Base-by-base conservation (phyloP, 2,113 vertebrate genomes). In the Mus spicilegus region DNA sequence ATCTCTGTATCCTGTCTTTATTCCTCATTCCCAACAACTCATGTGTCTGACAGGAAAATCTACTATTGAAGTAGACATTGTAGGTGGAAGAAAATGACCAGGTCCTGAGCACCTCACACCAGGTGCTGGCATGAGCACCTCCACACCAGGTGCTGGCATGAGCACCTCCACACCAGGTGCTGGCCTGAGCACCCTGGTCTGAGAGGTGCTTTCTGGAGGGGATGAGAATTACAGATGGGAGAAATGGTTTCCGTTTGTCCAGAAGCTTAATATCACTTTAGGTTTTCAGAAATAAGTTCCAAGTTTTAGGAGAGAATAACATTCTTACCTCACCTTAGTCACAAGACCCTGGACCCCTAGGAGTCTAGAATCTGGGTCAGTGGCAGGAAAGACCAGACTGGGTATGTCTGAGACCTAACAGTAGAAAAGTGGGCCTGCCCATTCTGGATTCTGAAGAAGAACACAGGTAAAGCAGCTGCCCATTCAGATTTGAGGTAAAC, bases 41-140 rank as follows among this genome's bases (percentile, higher is more conserved):
- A 2, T 54, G 92, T 63, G 63, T 87, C 76, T 92, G 51, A 73
- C 7, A 73, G 67, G 61, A 94, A 93, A 92, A 42, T 73, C 75
- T 84, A 76, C 54, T 67, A 24, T 87, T 86, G 72, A 87, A 93
- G 89, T 61, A 75, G 54, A 87, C 73, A 58, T 70, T 69, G 63
- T 84, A 22, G n/a, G 24, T 94, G 63, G 22, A 90, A 96, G 61
- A 91, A 92, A 91, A 90, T 49, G 69, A 91, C 56, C 39, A 89
- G 46, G 87, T 70, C 84, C n/a, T 89, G 51, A 78, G 33, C 63
- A 63, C 56, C 39, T 54, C 1, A 24, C 89, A 56, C 36, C 49
- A 61, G 89, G 16, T 84, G 51, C 72, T 58, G 2, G 90, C 33
- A 13, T 93, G 67, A 54, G 87, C 70, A 51, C 84, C 80, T 54